Evolutionary conservation across 2,797 vertebrate genomes (phyloP).

Genomic region (Lophotriccus pileatus): DNA sequence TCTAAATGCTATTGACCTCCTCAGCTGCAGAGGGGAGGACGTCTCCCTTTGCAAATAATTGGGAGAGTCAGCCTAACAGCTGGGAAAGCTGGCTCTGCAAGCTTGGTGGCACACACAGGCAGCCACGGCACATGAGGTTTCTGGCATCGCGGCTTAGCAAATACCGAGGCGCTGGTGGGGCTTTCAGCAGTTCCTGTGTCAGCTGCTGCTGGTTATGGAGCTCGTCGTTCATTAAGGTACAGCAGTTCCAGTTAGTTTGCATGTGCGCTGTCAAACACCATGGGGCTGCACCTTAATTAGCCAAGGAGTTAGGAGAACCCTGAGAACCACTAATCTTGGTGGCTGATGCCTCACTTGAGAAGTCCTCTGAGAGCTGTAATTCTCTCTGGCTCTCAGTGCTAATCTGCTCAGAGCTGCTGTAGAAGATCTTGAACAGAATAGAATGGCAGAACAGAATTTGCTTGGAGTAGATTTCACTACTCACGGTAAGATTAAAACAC

Average conservation of each 20-base stretch:
- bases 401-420: neutral
- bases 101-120: neutral
- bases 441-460: neutral
- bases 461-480: neutral
- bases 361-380: neutral
- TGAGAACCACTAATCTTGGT: neutral
- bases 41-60: neutral
- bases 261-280: rapidly evolving
- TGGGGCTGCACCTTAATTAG: neutral
- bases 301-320: neutral
- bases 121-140: neutral
- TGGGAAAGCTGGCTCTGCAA: neutral
- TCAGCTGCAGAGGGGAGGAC: neutral
- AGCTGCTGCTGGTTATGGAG: neutral
- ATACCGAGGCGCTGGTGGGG: neutral
- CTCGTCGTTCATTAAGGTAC: neutral
- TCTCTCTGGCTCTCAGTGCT: neutral
- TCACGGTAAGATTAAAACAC: neutral
- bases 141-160: neutral
- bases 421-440: neutral
- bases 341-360: neutral
- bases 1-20: neutral
- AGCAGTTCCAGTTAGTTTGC: neutral
- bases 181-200: neutral
- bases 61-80: neutral